phyloP scores from a whole-genome alignment of 2,888 invertebrate genomes.

The Stenoptilia bipunctidactyla region DNA sequence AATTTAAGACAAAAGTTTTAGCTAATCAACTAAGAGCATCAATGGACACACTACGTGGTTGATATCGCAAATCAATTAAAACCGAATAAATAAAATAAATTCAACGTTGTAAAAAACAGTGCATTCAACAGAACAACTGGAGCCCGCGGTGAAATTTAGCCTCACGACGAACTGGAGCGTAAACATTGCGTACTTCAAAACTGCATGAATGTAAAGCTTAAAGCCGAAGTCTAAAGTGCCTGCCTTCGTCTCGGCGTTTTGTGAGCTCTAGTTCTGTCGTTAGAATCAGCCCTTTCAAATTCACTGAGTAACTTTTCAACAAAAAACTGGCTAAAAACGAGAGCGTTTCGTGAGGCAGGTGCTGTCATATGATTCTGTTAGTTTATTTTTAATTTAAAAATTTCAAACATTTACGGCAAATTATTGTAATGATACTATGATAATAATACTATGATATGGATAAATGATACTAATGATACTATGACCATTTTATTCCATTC shows the following conservation, averaged over 20 bases:
- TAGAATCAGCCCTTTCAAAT: background rate
- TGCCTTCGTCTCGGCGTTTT: constrained; percentile 23
- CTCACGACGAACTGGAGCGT: constrained; percentile 44
- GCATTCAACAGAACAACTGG: constrained; percentile 24
- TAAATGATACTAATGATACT: too few species aligned
- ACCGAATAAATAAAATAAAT: too few species aligned
- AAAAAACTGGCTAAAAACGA: too few species aligned
- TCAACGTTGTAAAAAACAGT: background rate
- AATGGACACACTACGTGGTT: background rate
- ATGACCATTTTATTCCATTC: too few species aligned
- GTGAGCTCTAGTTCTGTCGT: background rate
- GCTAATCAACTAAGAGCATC: background rate
- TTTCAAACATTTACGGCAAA: too few species aligned
- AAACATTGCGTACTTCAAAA: constrained; percentile 61
- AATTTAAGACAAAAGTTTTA: too few species aligned
- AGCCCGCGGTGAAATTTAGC: constrained; percentile 30
- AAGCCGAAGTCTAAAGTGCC: constrained; percentile 35
- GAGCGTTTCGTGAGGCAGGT: too few species aligned
- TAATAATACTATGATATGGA: too few species aligned
- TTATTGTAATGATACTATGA: too few species aligned
- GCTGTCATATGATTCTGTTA: too few species aligned
- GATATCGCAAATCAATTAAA: background rate
- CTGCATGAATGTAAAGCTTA: constrained; percentile 49
- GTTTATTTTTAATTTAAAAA: too few species aligned
- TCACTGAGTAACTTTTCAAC: too few species aligned